Evolutionary conservation across 2,888 invertebrate genomes (phyloP).

Genomic region (Heliconius hortense): DNA sequence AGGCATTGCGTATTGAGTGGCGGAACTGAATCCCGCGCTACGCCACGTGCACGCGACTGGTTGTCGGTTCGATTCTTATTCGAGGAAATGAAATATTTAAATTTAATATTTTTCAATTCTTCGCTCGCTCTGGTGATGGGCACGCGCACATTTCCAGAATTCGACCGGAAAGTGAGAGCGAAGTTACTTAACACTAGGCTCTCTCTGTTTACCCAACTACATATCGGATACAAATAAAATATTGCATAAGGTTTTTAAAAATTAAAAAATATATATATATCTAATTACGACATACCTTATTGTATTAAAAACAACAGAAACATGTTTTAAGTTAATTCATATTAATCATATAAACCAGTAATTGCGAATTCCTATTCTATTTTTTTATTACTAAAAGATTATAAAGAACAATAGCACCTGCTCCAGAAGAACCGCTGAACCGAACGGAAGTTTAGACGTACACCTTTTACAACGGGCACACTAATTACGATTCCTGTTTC

Average conservation of each 20-base stretch:
- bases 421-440: conserved; percentile 53
- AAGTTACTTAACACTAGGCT: too few species aligned
- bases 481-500: conserved; percentile 48
- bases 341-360: conserved; percentile 24
- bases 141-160: too few species aligned
- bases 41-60: too few species aligned
- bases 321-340: not conserved
- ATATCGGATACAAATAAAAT: too few species aligned
- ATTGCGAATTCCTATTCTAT: conserved; percentile 35
- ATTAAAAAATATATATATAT: not conserved
- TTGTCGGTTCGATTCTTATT: too few species aligned
- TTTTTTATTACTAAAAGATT: conserved; percentile 26
- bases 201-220: too few species aligned
- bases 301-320: not conserved
- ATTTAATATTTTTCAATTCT: too few species aligned
- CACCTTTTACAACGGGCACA: conserved; percentile 57
- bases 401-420: conserved; percentile 51
- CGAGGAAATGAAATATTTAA: too few species aligned
- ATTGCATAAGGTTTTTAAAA: not conserved
- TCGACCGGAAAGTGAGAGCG: too few species aligned
- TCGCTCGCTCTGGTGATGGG: too few species aligned
- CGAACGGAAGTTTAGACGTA: conserved; percentile 57
- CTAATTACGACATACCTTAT: not conserved
- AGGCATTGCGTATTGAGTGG: too few species aligned
- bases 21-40: too few species aligned